Conservation (phyloP, 2,888 invertebrate genomes). For the Thysanoteuthis rhombus region DNA sequence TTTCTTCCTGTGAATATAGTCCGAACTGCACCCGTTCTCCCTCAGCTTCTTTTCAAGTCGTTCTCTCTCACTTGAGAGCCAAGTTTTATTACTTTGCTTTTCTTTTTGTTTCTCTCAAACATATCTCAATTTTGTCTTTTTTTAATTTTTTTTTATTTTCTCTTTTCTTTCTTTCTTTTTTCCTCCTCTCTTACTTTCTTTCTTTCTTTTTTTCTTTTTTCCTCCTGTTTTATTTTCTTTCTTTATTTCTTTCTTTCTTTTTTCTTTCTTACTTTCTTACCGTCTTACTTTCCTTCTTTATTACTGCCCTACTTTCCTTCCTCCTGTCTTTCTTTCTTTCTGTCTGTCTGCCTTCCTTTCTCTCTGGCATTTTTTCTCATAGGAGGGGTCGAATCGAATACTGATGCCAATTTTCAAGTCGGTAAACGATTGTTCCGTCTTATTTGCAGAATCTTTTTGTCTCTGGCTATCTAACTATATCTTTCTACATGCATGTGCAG, state of each 20-base stretch:
- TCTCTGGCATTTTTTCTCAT: too few relatives aligned
- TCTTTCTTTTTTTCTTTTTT: not conserved
- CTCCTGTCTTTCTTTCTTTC: not conserved
- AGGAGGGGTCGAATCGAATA: too few relatives aligned
- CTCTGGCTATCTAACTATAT: too few relatives aligned
- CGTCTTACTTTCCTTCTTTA: too few relatives aligned
- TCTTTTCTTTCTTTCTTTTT: not conserved
- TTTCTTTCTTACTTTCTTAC: too few relatives aligned
- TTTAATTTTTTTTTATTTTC: not conserved
- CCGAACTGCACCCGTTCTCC: not conserved
- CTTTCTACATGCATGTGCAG: too few relatives aligned
- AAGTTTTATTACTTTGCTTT: not conserved
- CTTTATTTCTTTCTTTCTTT: not conserved
- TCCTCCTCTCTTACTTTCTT: not conserved
- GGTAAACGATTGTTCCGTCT: too few relatives aligned
- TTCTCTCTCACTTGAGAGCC: not conserved
- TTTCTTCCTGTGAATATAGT: too few relatives aligned
- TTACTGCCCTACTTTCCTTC: not conserved
- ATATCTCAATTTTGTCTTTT: not conserved
- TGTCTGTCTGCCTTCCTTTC: too few relatives aligned
- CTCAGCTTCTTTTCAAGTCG: not conserved
- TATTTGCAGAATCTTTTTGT: too few relatives aligned
- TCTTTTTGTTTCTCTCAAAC: not conserved
- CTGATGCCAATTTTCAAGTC: too few relatives aligned
- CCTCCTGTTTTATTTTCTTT: not conserved